Evolutionary conservation across 2,113 vertebrate species (phyloP).

Genomic region (Climacteris rufus): DNA sequence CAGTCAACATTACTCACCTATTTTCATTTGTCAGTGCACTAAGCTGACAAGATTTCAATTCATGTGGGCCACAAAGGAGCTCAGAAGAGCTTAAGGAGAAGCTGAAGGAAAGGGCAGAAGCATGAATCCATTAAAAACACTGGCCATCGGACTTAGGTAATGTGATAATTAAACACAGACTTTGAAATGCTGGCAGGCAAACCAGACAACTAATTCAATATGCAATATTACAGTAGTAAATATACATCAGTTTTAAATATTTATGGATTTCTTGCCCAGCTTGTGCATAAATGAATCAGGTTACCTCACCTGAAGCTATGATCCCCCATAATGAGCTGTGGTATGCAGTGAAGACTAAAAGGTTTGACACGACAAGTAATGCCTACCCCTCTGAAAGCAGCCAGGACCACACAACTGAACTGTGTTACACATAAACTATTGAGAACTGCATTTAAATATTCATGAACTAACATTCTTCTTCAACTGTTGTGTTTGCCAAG

Average conservation of each 20-base stretch:
- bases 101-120: background rate
- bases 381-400: background rate
- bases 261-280: conserved; percentile 25
- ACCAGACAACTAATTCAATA: conserved; percentile 2
- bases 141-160: background rate
- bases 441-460: conserved; percentile 33
- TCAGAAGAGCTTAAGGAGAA: conserved; percentile 4
- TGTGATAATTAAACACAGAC: background rate
- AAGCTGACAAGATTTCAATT: conserved; percentile 22
- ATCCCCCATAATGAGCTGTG: conserved; percentile 52
- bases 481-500: background rate
- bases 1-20: background rate
- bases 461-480: background rate
- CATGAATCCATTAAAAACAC: background rate
- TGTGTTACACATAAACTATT: conserved; percentile 25
- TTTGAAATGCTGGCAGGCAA: conserved; percentile 25
- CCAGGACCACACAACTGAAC: background rate
- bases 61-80: background rate
- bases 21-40: background rate
- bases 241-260: conserved; percentile 62
- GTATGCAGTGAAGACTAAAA: conserved; percentile 40
- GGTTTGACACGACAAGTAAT: conserved; percentile 43
- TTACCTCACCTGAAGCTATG: conserved; percentile 58
- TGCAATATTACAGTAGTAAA: conserved; percentile 49
- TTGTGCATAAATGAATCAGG: conserved; percentile 37